Evolutionary conservation across 1,140 invertebrate genomes (phyloP).

Genomic region (Radopholus similis): DNA sequence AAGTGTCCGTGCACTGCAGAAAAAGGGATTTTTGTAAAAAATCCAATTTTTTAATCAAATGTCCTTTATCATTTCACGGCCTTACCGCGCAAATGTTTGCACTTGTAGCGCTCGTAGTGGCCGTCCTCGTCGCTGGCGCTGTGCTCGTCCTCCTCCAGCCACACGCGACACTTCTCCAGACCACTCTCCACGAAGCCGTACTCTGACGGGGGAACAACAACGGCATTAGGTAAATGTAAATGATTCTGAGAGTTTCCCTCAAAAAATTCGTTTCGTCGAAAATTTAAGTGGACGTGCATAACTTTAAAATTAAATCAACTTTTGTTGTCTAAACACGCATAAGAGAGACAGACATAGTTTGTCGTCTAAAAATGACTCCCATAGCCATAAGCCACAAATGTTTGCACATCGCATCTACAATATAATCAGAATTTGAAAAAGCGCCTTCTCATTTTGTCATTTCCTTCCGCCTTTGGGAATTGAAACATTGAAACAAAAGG

Average conservation of each 20-base stretch:
- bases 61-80: not conserved
- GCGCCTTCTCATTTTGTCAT: too few relatives aligned
- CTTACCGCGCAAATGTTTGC: constrained; percentile 44
- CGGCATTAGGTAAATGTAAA: not conserved
- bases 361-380: too few relatives aligned
- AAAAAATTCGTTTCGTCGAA: not conserved
- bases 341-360: too few relatives aligned
- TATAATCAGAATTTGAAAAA: too few relatives aligned
- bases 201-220: constrained; percentile 26
- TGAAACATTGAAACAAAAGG: too few relatives aligned
- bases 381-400: too few relatives aligned
- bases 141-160: constrained; percentile 25
- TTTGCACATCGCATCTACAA: too few relatives aligned
- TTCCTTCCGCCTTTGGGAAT: too few relatives aligned
- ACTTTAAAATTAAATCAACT: not conserved
- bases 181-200: constrained; percentile 40
- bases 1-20: constrained; percentile 45
- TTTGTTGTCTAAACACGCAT: too few relatives aligned
- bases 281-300: not conserved
- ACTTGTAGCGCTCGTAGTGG: constrained; percentile 41
- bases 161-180: constrained; percentile 39
- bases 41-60: not conserved
- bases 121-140: constrained; percentile 31
- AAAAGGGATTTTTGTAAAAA: constrained; percentile 15
- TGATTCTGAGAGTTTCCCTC: constrained; percentile 1